phyloP scores from a whole-genome alignment of 2,113 vertebrate genomes.

The Collichthys lucidus region DNA sequence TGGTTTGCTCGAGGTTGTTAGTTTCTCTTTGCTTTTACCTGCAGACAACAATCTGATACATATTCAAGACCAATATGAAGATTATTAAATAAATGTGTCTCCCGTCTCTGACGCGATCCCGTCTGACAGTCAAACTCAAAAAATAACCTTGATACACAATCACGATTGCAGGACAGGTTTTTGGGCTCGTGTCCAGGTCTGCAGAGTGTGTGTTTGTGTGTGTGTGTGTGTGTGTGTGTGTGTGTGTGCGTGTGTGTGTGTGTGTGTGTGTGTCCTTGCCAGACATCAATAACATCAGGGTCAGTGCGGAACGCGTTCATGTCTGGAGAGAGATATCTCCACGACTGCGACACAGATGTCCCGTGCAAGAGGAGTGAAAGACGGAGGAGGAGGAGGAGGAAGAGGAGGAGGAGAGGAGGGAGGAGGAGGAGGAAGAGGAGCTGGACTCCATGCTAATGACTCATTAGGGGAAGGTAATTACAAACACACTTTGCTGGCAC shows the following conservation, averaged over 20 bases:
- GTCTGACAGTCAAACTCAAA: conserved; percentile 11
- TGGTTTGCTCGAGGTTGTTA: too few relatives aligned
- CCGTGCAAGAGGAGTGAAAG: conserved; percentile 53
- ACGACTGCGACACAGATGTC: conserved; percentile 73
- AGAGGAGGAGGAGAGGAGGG: conserved; percentile 41
- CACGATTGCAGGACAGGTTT: background rate
- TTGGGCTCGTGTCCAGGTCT: conserved; percentile 23
- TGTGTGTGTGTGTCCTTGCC: conserved; percentile 1
- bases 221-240: background rate
- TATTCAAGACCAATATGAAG: too few relatives aligned
- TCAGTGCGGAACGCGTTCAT: conserved; percentile 52
- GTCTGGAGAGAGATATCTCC: conserved; percentile 53
- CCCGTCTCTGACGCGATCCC: background rate
- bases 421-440: conserved; percentile 52
- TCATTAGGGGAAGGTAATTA: conserved; percentile 81
- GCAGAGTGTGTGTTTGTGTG: background rate
- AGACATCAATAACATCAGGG: conserved; percentile 35
- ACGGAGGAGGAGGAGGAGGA: background rate
- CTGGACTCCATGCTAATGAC: conserved; percentile 77
- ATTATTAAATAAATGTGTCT: too few relatives aligned
- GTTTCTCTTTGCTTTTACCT: too few relatives aligned
- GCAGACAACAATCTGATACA: too few relatives aligned
- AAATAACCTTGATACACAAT: background rate
- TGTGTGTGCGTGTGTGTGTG: too few relatives aligned
- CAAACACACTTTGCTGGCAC: conserved; percentile 67